phyloP scores from a whole-genome alignment of 2,888 invertebrate species.

The Trichopoda pennipes region DNA sequence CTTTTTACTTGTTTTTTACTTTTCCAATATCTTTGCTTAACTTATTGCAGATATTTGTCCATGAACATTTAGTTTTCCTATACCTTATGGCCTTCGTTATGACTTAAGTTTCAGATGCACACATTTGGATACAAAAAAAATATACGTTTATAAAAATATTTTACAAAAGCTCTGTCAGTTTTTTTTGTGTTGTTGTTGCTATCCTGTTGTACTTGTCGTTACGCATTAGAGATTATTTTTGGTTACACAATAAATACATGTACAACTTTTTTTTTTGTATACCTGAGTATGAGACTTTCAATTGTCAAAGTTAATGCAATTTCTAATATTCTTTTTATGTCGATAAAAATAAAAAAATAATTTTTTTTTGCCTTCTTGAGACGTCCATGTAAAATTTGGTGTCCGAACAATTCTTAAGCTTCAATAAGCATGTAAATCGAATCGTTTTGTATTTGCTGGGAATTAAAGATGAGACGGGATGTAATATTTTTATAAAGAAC shows the following conservation, averaged over 20 bases:
- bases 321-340: conserved; percentile 47
- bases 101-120: conserved; percentile 46
- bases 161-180: conserved; percentile 22
- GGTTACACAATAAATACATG: background rate
- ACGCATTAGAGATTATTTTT: conserved; percentile 39
- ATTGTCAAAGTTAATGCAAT: conserved; percentile 67
- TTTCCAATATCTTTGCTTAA: conserved; percentile 61
- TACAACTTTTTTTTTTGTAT: background rate
- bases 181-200: conserved; percentile 7
- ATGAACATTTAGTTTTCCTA: conserved; percentile 63
- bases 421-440: conserved; percentile 62
- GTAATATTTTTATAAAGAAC: background rate
- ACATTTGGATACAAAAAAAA: background rate
- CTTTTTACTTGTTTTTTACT: conserved; percentile 34
- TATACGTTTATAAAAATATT: conserved; percentile 5
- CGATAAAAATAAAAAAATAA: background rate
- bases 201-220: conserved; percentile 41
- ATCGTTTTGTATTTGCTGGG: conserved; percentile 25
- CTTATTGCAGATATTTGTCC: conserved; percentile 67
- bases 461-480: background rate
- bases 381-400: conserved; percentile 45
- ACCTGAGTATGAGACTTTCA: conserved; percentile 58
- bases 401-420: conserved; percentile 64
- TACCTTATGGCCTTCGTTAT: conserved; percentile 60
- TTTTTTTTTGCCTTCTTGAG: conserved; percentile 10